Conservation (phyloP, 2,797 vertebrate species). For the Brotula barbata region DNA sequence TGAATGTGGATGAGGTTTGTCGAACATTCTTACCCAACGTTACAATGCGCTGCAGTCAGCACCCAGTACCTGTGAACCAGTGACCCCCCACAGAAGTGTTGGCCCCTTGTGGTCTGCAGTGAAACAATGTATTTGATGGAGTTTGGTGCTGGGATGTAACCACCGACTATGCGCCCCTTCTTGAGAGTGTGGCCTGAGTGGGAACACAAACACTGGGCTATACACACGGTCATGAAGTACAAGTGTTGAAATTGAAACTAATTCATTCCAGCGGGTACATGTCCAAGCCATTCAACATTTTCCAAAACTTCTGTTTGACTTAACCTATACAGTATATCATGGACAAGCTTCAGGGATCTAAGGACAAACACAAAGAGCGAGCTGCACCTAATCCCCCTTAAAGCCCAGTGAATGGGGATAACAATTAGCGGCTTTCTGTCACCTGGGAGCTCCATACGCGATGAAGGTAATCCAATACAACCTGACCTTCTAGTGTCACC, state of each 20-base stretch:
- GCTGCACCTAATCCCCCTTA: conserved; percentile 9
- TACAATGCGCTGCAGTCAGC: conserved; percentile 80
- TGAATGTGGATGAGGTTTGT: not conserved
- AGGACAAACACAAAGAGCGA: conserved; percentile 27
- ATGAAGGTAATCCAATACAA: conserved; percentile 54
- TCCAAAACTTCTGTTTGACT: too few species aligned
- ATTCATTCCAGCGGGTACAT: too few species aligned
- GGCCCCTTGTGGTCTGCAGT: conserved; percentile 74
- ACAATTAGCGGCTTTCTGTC: conserved; percentile 53
- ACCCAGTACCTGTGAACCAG: conserved; percentile 78
- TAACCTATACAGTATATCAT: conserved; percentile 32
- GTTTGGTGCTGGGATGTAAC: conserved; percentile 70
- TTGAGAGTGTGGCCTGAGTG: conserved; percentile 61
- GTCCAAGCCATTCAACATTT: too few species aligned
- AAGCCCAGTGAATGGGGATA: conserved; percentile 22
- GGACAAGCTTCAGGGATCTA: conserved; percentile 18
- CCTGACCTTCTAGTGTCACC: conserved; percentile 48
- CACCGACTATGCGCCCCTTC: conserved; percentile 76
- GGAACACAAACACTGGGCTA: conserved; percentile 26
- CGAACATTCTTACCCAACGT: conserved; percentile 70
- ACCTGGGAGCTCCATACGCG: conserved; percentile 26
- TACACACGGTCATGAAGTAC: too few species aligned
- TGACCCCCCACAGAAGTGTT: conserved; percentile 77
- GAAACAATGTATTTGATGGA: conserved; percentile 81
- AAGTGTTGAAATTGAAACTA: too few species aligned